These are phyloP conservation scores for Equus przewalskii DNA, from an alignment of 2,113 vertebrate genomes.

Conservation along the genomic window DNA sequence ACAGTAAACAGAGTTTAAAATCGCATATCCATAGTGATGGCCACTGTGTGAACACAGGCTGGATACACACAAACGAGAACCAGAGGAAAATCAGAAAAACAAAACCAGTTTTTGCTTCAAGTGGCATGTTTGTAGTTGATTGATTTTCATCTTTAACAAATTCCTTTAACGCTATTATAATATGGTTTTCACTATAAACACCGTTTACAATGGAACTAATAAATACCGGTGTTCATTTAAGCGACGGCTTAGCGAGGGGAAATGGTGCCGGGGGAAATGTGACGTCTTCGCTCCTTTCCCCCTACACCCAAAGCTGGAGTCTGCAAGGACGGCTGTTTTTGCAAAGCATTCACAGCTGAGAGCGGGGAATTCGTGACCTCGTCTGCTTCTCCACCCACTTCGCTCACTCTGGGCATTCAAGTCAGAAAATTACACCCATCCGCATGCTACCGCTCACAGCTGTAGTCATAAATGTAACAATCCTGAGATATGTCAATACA, in stretches of 20 bases:
- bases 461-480: background rate
- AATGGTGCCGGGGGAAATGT: background rate
- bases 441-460: background rate
- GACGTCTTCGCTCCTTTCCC: background rate
- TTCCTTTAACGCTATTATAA: conserved; percentile 22
- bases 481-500: background rate
- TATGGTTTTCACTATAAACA: conserved; percentile 46
- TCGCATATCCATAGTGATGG: rapidly evolving
- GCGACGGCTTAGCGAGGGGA: background rate
- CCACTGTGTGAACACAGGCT: background rate
- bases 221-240: conserved; percentile 44
- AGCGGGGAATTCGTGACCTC: background rate
- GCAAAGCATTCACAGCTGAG: background rate
- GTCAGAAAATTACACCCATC: background rate
- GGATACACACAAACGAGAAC: background rate
- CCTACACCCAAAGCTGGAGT: background rate
- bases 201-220: conserved; percentile 31
- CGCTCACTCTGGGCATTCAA: rapidly evolving
- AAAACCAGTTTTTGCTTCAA: background rate
- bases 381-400: background rate
- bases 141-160: conserved; percentile 34
- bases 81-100: background rate
- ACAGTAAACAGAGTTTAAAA: background rate
- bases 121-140: background rate
- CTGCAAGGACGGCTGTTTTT: background rate